A percentile compares a stretch with the other conserved stretches of the same genome.
These are phyloP conservation scores for Hymenopus coronatus DNA, from an alignment of 2,888 invertebrate genomes.

Conservation along the genomic window DNA sequence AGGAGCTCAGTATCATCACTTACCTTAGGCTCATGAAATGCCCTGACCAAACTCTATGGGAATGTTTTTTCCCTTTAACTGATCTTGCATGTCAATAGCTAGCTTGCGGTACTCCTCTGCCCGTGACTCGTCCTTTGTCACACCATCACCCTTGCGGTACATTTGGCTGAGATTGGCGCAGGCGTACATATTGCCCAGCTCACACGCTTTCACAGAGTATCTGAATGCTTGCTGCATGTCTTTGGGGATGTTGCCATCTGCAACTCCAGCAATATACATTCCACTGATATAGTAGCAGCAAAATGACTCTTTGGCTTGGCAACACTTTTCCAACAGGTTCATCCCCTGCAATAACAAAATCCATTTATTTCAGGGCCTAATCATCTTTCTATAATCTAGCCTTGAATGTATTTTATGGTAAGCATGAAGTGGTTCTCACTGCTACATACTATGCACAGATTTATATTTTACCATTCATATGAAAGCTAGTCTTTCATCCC, in stretches of 20 bases:
- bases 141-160: constrained; percentile 82
- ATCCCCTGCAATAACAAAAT: constrained; percentile 37
- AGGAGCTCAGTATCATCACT: not conserved
- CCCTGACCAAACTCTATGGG: not conserved
- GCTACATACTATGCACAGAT: too few relatives aligned
- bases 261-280: constrained; percentile 73
- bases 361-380: not conserved
- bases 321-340: constrained; percentile 53
- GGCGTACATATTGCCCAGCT: constrained; percentile 77
- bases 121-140: constrained; percentile 65
- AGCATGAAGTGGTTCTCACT: too few relatives aligned
- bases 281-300: constrained; percentile 81
- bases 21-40: not conserved
- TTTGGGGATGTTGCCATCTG: constrained; percentile 54
- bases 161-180: constrained; percentile 89
- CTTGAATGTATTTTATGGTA: too few relatives aligned
- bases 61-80: constrained; percentile 45
- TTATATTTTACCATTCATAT: too few relatives aligned
- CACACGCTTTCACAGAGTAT: constrained; percentile 76
- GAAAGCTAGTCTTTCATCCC: too few relatives aligned
- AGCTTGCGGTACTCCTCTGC: constrained; percentile 70
- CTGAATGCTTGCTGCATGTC: constrained; percentile 77
- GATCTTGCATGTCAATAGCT: constrained; percentile 68
- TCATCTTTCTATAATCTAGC: too few relatives aligned
- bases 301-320: constrained; percentile 56